Percentiles rank a stretch among this genome's conserved stretches.
phyloP scores from a whole-genome alignment of 2,888 invertebrate genomes.

The Dryococelus australis region DNA sequence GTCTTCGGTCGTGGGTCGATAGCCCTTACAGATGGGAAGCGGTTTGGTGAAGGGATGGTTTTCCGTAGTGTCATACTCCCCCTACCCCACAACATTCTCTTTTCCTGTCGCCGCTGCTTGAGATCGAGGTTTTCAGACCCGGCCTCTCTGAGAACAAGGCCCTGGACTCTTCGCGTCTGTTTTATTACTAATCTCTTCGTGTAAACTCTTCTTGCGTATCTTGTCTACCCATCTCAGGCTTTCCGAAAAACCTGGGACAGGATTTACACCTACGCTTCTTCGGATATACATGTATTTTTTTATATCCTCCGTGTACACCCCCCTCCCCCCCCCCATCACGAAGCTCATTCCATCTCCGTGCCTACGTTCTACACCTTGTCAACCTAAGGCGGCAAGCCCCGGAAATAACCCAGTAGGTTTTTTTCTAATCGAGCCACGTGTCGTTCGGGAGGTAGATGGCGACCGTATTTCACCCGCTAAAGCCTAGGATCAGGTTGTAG shows the following conservation, averaged over 20 bases:
- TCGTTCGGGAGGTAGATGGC: not conserved
- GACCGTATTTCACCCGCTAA: not conserved
- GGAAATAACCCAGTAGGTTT: not conserved
- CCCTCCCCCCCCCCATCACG: not conserved
- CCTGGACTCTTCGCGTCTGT: conserved; percentile 8
- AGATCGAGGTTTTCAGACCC: not conserved
- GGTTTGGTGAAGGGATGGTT: not conserved
- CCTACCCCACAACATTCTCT: not conserved
- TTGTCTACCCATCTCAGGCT: not conserved
- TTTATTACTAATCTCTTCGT: not conserved
- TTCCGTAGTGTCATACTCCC: not conserved
- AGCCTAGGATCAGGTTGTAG: not conserved
- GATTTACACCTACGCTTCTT: not conserved
- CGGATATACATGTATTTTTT: not conserved
- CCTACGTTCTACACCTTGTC: not conserved
- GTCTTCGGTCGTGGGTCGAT: no score
- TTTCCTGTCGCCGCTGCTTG: not conserved
- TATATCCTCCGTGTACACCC: not conserved
- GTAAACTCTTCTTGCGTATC: not conserved
- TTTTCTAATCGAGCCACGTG: not conserved
- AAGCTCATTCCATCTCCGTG: not conserved
- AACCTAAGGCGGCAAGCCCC: not conserved
- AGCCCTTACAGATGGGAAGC: no score
- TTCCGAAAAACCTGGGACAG: not conserved
- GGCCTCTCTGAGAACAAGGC: not conserved